Evolutionary conservation across 2,797 vertebrate genomes (phyloP).

Genomic region (Gouania willdenowi): DNA sequence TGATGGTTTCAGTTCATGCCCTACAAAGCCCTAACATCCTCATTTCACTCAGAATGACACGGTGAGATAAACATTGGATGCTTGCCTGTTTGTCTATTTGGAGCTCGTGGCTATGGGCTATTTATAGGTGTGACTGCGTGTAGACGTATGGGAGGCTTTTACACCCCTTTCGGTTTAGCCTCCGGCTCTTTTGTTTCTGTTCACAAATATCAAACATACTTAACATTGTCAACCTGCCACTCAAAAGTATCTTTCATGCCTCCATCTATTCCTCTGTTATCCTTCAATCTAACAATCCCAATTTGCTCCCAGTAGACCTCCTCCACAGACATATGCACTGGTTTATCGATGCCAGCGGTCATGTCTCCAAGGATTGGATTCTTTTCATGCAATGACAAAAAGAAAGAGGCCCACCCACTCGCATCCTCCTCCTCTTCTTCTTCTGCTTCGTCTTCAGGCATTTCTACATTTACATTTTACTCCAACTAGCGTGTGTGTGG

Average conservation of each 20-base stretch:
- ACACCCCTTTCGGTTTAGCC: neutral
- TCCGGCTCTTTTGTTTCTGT: conserved; percentile 4
- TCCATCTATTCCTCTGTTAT: conserved; percentile 22
- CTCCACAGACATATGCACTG: conserved; percentile 40
- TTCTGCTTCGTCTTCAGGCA: no score
- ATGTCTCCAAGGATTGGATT: conserved; percentile 11
- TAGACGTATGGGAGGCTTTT: conserved; percentile 12
- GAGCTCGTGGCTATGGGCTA: conserved; percentile 31
- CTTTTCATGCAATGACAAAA: neutral
- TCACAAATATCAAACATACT: conserved; percentile 13
- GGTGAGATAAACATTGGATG: conserved; percentile 47
- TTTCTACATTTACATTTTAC: no score
- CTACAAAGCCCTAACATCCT: conserved; percentile 20
- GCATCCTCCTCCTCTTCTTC: no score
- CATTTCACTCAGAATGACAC: conserved; percentile 31
- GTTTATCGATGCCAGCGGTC: conserved; percentile 18
- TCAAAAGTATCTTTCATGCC: neutral
- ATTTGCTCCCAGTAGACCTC: conserved; percentile 20
- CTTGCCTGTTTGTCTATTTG: conserved; percentile 46
- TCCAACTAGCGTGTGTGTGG: no score
- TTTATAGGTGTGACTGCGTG: conserved; percentile 29
- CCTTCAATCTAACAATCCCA: conserved; percentile 5
- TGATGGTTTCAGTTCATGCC: conserved; percentile 47
- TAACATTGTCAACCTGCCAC: conserved; percentile 8
- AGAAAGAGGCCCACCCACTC: no score